Percentiles rank a stretch among this genome's conserved stretches.
phyloP scores from a whole-genome alignment of 1,140 invertebrate genomes.

The Globodera ellingtonae region DNA sequence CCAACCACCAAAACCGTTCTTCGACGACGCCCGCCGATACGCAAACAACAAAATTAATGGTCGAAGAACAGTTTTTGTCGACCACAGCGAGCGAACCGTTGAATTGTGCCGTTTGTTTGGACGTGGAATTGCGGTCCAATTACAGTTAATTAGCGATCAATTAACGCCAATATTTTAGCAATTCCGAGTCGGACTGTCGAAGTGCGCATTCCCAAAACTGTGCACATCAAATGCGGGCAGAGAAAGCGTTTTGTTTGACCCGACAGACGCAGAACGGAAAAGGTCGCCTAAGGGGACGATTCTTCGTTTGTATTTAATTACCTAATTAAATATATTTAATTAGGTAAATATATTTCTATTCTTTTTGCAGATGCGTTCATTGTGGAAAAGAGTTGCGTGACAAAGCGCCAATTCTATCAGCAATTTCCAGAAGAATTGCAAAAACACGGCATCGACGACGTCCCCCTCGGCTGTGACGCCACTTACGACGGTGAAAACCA shows the following conservation, averaged over 20 bases:
- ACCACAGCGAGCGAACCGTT: conserved; percentile 4
- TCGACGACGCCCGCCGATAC: neutral
- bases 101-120: conserved; percentile 30
- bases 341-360: neutral
- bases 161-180: neutral
- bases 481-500: conserved; percentile 34
- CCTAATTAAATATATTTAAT: neutral
- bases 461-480: conserved; percentile 34
- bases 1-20: conserved; percentile 1
- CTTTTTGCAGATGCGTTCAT: conserved; percentile 34
- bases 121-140: conserved; percentile 9
- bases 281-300: conserved; percentile 13
- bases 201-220: conserved; percentile 26
- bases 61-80: neutral
- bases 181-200: conserved; percentile 33
- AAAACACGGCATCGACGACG: neutral
- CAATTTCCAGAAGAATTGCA: conserved; percentile 39
- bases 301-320: neutral
- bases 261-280: conserved; percentile 43
- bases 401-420: conserved; percentile 27
- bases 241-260: conserved; percentile 38
- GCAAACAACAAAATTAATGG: conserved; percentile 2
- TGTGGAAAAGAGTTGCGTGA: conserved; percentile 40
- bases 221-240: conserved; percentile 6
- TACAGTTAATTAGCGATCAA: no score